A percentile compares a stretch with the other conserved stretches of the same genome.
Evolutionary conservation across 2,113 vertebrate species (phyloP).

Genomic region (Opisthocomus hoazin): DNA sequence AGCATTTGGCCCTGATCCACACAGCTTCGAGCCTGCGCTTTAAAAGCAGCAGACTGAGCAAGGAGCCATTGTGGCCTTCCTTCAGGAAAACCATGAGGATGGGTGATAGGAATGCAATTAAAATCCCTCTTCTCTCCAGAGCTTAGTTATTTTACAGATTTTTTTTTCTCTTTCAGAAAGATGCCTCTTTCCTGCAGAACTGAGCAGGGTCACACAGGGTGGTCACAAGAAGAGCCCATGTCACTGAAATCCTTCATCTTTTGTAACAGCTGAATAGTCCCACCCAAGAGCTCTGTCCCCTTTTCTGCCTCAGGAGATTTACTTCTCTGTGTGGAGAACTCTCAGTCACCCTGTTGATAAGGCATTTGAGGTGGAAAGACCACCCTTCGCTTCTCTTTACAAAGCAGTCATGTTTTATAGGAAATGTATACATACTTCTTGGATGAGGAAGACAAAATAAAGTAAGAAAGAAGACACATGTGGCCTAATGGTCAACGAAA

Average conservation of each 20-base stretch:
- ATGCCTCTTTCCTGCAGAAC: not conserved
- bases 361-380: not conserved
- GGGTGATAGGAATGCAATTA: not conserved
- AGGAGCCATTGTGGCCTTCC: not conserved
- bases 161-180: not conserved
- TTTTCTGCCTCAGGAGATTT: not conserved
- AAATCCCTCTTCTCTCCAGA: not conserved
- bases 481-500: not conserved
- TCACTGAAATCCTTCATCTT: not conserved
- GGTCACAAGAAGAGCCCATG: not conserved
- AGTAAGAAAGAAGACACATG: not conserved
- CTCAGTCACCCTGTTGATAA: not conserved
- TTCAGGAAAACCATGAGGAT: not conserved
- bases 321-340: not conserved
- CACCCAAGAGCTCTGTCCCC: not conserved
- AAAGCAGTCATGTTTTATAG: not conserved
- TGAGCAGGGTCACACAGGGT: not conserved
- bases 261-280: not conserved
- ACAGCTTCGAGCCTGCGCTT: not conserved
- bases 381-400: not conserved
- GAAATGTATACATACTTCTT: not conserved
- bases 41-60: not conserved
- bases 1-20: not conserved
- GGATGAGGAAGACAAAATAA: not conserved
- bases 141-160: not conserved